phyloP scores from a whole-genome alignment of 2,797 vertebrate species.

The Antrozous pallidus region DNA sequence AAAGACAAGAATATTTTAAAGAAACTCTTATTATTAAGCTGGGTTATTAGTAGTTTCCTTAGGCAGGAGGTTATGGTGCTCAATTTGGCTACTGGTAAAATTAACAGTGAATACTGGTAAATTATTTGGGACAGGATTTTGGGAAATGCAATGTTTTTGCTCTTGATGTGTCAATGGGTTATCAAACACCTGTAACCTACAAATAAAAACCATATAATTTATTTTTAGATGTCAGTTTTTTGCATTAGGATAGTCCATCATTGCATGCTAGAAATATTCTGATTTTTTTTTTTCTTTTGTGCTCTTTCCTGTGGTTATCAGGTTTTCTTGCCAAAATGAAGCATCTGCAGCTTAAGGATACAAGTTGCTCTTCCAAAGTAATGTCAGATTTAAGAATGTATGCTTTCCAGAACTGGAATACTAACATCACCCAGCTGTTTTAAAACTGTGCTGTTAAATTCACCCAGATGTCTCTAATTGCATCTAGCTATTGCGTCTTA shows the following conservation, averaged over 20 bases:
- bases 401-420: conserved; percentile 58
- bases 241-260: not conserved
- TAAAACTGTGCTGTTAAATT: conserved; percentile 64
- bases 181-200: not conserved
- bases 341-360: conserved; percentile 49
- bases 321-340: conserved; percentile 41
- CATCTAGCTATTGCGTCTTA: conserved; percentile 35
- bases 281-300: conserved; percentile 6
- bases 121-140: not conserved
- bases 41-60: not conserved
- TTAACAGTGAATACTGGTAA: not conserved
- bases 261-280: not conserved
- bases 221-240: not conserved
- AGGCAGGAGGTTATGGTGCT: not conserved
- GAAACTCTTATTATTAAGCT: not conserved
- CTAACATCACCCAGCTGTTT: conserved; percentile 69
- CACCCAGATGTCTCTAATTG: conserved; percentile 68
- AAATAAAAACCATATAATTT: not conserved
- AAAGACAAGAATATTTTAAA: not conserved
- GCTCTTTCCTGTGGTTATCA: conserved; percentile 33
- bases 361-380: conserved; percentile 37
- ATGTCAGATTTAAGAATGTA: conserved; percentile 20
- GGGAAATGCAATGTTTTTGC: not conserved
- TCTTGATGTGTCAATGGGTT: not conserved
- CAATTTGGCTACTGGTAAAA: not conserved